Conservation (phyloP, 1,140 invertebrate genomes). For the Teleogryllus occipitalis region DNA sequence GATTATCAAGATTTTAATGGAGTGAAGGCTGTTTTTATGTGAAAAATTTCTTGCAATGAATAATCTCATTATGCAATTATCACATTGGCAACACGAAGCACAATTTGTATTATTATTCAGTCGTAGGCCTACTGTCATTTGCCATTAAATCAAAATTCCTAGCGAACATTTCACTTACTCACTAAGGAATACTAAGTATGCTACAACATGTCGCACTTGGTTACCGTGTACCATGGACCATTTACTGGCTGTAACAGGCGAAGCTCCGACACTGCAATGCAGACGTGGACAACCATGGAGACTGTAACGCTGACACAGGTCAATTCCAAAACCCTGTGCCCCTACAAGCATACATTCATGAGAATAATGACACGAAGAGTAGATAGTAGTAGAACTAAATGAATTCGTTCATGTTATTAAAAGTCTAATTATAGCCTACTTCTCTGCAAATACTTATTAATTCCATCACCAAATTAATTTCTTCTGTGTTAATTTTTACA, state of each 20-base stretch:
- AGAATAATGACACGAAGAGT: not conserved
- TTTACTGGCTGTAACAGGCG: not conserved
- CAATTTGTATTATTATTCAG: too few relatives aligned
- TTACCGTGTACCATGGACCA: not conserved
- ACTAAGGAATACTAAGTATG: not conserved
- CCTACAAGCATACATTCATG: slow-evolving; percentile 4
- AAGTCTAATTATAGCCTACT: not conserved
- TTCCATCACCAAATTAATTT: not conserved
- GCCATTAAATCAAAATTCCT: not conserved
- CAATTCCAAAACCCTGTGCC: not conserved
- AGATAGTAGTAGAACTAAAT: not conserved
- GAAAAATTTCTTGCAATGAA: too few relatives aligned
- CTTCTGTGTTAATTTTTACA: not conserved
- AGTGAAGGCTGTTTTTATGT: too few relatives aligned
- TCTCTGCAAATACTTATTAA: not conserved
- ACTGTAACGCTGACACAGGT: not conserved
- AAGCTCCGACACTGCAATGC: not conserved
- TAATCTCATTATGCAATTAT: too few relatives aligned
- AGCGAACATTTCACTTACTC: not conserved
- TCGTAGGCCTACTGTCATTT: not conserved
- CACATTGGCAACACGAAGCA: too few relatives aligned
- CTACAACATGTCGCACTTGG: not conserved
- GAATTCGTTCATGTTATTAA: not conserved
- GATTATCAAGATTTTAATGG: too few relatives aligned
- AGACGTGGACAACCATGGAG: not conserved